phyloP scores from a whole-genome alignment of 2,888 invertebrate species.

The Masnerella sp. region DNA sequence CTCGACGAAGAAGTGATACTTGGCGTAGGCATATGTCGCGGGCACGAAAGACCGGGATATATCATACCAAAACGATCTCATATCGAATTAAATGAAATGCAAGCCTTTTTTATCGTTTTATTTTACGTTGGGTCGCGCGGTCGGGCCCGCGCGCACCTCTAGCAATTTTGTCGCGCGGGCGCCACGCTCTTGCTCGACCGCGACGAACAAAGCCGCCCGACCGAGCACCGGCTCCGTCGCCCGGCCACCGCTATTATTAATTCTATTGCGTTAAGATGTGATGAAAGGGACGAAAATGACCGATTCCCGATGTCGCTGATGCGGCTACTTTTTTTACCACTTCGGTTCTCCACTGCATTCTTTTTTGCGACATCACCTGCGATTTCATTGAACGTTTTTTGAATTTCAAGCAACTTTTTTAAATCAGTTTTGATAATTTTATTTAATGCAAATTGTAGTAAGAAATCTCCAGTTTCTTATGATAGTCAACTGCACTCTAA shows the following conservation, averaged over 20 bases:
- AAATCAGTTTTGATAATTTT: too few relatives aligned
- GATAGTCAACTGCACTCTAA: too few relatives aligned
- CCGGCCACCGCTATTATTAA: too few relatives aligned
- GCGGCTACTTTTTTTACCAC: not conserved
- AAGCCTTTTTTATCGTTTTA: slow-evolving; percentile 59
- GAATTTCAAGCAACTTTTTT: too few relatives aligned
- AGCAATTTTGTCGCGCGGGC: slow-evolving; percentile 34
- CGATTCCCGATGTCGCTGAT: not conserved
- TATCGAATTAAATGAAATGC: slow-evolving; percentile 73
- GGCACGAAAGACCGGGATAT: slow-evolving; percentile 71
- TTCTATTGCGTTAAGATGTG: slow-evolving; percentile 14
- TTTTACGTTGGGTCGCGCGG: slow-evolving; percentile 61
- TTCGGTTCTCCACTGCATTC: slow-evolving; percentile 19
- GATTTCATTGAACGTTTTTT: too few relatives aligned
- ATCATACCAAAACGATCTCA: slow-evolving; percentile 76
- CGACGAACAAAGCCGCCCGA: slow-evolving; percentile 71
- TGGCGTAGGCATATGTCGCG: slow-evolving; percentile 60
- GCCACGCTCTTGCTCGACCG: slow-evolving; percentile 66
- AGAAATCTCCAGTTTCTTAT: too few relatives aligned
- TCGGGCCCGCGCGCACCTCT: slow-evolving; percentile 55
- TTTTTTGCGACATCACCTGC: too few relatives aligned
- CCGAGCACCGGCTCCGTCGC: too few relatives aligned
- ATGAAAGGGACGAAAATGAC: slow-evolving; percentile 13
- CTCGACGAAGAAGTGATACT: slow-evolving; percentile 47
- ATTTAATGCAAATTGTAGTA: too few relatives aligned